Conservation (phyloP, 2,888 invertebrate species). For the Heliconius sara region DNA sequence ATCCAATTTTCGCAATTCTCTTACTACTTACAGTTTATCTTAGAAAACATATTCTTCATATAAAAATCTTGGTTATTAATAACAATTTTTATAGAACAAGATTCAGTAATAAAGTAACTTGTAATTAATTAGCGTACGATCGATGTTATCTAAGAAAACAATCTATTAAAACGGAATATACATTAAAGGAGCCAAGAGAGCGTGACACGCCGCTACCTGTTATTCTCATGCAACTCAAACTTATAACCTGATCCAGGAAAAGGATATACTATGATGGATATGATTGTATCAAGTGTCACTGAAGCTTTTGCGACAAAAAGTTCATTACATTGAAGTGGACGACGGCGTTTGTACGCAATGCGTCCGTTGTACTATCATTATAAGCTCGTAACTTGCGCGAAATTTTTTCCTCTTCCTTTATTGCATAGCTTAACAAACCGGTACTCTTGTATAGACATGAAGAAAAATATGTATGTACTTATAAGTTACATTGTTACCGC, state of each 20-base stretch:
- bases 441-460: slow-evolving; percentile 3
- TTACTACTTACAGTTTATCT: too few relatives aligned
- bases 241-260: slow-evolving; percentile 41
- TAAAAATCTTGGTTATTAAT: slow-evolving; percentile 33
- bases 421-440: slow-evolving; percentile 27
- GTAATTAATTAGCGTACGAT: slow-evolving; percentile 64
- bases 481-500: slow-evolving; percentile 1
- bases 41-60: too few relatives aligned
- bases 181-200: slow-evolving; percentile 67
- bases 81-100: slow-evolving; percentile 63
- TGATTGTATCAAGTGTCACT: slow-evolving; percentile 33
- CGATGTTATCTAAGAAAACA: slow-evolving; percentile 61
- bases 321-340: slow-evolving; percentile 27
- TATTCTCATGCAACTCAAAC: slow-evolving; percentile 34
- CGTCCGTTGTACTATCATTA: slow-evolving; percentile 27
- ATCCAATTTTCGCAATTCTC: too few relatives aligned
- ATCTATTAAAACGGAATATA: slow-evolving; percentile 69
- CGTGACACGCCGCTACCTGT: slow-evolving; percentile 51
- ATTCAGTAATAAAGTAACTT: slow-evolving; percentile 61
- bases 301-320: slow-evolving; percentile 37
- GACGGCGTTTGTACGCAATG: slow-evolving; percentile 20
- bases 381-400: slow-evolving; percentile 25
- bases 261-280: slow-evolving; percentile 30
- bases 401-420: slow-evolving; percentile 23
- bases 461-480: slow-evolving; percentile 2